Conservation (phyloP, 2,113 vertebrate species). For the Oryzias curvinotus region DNA sequence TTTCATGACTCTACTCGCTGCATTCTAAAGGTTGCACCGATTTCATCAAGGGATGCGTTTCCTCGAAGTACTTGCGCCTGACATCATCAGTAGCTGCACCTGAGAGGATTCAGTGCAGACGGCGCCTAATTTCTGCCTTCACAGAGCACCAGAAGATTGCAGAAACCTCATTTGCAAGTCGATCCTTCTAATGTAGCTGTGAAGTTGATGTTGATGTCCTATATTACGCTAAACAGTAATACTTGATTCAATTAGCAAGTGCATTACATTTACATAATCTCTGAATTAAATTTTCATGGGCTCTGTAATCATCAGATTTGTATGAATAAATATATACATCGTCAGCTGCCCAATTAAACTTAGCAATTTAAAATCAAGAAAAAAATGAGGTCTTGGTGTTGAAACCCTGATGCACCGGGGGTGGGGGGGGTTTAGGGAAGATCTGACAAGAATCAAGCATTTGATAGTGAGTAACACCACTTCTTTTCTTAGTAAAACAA, state of each 20-base stretch:
- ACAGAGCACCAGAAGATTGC: neutral
- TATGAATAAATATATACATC: no score
- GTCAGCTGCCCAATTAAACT: neutral
- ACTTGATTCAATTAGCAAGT: slow-evolving; percentile 22
- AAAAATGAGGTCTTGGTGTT: neutral
- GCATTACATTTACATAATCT: slow-evolving; percentile 24
- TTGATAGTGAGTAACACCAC: no score
- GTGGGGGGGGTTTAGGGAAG: neutral
- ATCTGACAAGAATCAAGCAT: no score
- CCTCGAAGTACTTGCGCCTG: slow-evolving; percentile 16
- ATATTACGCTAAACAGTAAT: slow-evolving; percentile 17
- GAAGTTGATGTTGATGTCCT: slow-evolving; percentile 9
- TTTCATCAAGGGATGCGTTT: slow-evolving; percentile 12
- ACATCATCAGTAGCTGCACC: slow-evolving; percentile 12
- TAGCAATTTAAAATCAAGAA: neutral
- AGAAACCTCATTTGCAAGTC: neutral
- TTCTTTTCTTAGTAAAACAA: no score
- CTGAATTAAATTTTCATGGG: slow-evolving; percentile 8
- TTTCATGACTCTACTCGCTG: slow-evolving; percentile 41
- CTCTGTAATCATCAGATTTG: slow-evolving; percentile 16
- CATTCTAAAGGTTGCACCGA: slow-evolving; percentile 16
- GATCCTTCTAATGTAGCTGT: neutral
- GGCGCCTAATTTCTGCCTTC: slow-evolving; percentile 6
- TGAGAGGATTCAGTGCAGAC: neutral
- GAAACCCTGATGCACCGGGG: neutral